Conservation (phyloP, 2,888 invertebrate genomes). For the Rutpela maculata region DNA sequence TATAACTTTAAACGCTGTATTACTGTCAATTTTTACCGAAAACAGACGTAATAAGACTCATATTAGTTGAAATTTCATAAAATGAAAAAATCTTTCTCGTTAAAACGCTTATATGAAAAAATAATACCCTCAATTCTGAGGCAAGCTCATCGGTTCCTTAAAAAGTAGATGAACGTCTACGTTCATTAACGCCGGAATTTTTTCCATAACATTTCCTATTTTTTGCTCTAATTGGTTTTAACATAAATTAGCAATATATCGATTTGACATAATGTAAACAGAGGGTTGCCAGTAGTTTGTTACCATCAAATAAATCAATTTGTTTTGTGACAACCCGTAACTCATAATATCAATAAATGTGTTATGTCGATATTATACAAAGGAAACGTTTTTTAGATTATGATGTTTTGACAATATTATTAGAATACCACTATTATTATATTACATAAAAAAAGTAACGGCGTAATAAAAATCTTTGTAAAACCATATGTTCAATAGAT, state of each 20-base stretch:
- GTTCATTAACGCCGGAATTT: too few species aligned
- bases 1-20: too few species aligned
- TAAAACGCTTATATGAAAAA: too few species aligned
- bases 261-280: slow-evolving; percentile 12
- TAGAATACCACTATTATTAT: not conserved
- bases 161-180: too few species aligned
- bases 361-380: slow-evolving; percentile 8
- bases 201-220: too few species aligned
- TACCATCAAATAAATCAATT: slow-evolving; percentile 9
- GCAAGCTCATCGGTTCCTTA: too few species aligned
- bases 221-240: too few species aligned
- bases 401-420: not conserved
- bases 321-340: slow-evolving; percentile 2
- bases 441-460: not conserved
- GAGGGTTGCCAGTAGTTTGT: not conserved
- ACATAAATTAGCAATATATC: not conserved
- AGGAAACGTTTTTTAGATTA: not conserved
- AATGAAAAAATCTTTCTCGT: too few species aligned
- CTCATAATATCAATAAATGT: slow-evolving; percentile 9
- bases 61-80: too few species aligned
- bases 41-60: too few species aligned
- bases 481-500: not conserved
- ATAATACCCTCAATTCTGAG: too few species aligned
- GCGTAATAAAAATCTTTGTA: not conserved
- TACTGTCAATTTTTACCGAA: too few species aligned